These are phyloP conservation scores for Gymnocephalus cernua DNA, from an alignment of 2,113 vertebrate genomes.

Conservation along the genomic window DNA sequence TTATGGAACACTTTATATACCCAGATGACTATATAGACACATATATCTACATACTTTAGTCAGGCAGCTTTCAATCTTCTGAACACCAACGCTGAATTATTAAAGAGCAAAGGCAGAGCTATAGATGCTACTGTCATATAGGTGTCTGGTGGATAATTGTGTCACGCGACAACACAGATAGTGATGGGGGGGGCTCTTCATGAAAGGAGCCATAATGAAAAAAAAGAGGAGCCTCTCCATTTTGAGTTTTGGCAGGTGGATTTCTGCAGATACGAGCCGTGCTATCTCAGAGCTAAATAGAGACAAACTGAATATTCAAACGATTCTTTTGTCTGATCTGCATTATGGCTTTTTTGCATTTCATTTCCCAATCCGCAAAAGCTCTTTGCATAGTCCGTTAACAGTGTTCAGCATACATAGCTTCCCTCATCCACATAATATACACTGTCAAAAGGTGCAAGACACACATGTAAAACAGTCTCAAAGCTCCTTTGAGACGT, in stretches of 20 bases:
- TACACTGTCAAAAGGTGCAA: constrained; percentile 14
- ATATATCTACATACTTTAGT: constrained; percentile 3
- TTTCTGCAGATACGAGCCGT: constrained; percentile 44
- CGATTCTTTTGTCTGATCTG: constrained; percentile 43
- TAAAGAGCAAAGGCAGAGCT: constrained; percentile 27
- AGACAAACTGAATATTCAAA: constrained; percentile 65
- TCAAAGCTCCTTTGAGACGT: not conserved
- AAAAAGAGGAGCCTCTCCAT: constrained; percentile 54
- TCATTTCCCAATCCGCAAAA: constrained; percentile 23
- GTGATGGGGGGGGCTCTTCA: constrained; percentile 26
- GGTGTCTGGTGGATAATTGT: constrained; percentile 39
- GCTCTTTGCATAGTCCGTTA: constrained; percentile 39
- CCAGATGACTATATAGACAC: not conserved
- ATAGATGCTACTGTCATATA: constrained; percentile 39
- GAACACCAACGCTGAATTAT: constrained; percentile 23
- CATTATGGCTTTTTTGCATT: constrained; percentile 43
- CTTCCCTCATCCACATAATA: constrained; percentile 9
- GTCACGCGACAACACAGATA: constrained; percentile 32
- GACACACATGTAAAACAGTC: not conserved
- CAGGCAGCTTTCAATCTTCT: constrained; percentile 28
- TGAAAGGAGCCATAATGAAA: constrained; percentile 55
- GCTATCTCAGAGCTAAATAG: constrained; percentile 45
- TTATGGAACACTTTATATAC: not conserved
- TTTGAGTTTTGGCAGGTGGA: constrained; percentile 62
- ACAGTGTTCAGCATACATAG: constrained; percentile 29